These are phyloP conservation scores for Aphyosemion australe DNA, from an alignment of 2,113 vertebrate species.

Conservation along the genomic window DNA sequence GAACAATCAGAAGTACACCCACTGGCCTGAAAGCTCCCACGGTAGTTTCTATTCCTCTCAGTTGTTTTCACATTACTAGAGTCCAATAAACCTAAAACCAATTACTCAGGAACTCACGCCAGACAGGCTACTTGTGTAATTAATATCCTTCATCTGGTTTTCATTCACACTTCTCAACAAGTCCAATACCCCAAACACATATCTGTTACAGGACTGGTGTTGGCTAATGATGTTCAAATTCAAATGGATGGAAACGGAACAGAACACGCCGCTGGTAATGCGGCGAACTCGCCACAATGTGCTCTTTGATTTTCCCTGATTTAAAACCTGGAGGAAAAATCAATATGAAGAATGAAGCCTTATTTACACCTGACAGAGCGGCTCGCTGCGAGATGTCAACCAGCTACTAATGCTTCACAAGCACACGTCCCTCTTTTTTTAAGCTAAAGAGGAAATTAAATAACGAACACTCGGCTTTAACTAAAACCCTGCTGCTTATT, in stretches of 20 bases:
- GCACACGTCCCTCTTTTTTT: slow-evolving; percentile 51
- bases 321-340: slow-evolving; percentile 67
- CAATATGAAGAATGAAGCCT: slow-evolving; percentile 68
- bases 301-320: slow-evolving; percentile 63
- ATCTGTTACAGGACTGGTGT: background rate
- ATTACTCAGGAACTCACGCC: background rate
- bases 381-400: slow-evolving; percentile 58
- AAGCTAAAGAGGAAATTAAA: slow-evolving; percentile 59
- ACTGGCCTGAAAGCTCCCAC: too few relatives aligned
- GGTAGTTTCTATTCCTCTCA: background rate
- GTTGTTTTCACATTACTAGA: background rate
- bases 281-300: slow-evolving; percentile 32
- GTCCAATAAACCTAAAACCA: background rate
- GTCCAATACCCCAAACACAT: background rate
- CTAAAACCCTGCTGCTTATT: slow-evolving; percentile 22
- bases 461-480: slow-evolving; percentile 39
- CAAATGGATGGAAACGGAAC: slow-evolving; percentile 31
- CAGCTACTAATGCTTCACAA: slow-evolving; percentile 60
- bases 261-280: slow-evolving; percentile 28
- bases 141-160: background rate
- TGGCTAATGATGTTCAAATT: background rate
- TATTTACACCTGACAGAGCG: slow-evolving; percentile 66
- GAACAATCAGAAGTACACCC: too few relatives aligned
- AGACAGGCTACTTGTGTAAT: background rate
- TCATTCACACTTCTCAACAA: background rate